Conservation (phyloP, 2,113 vertebrate species). For the Sylvia atricapilla region DNA sequence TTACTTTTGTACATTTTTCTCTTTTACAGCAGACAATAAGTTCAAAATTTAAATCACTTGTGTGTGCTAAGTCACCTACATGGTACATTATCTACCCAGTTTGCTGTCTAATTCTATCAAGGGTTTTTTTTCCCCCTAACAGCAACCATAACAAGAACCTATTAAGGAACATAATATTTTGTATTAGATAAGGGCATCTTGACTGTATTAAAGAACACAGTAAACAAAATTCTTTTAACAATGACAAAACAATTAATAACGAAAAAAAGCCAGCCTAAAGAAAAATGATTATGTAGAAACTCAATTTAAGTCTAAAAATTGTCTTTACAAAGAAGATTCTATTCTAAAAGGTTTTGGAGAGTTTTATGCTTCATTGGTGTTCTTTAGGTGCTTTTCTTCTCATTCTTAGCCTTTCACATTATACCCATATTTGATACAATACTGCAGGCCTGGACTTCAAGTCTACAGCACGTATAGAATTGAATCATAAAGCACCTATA, state of each 20-base stretch:
- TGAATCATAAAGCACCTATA: background rate
- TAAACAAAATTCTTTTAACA: slow-evolving; percentile 13
- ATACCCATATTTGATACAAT: slow-evolving; percentile 22
- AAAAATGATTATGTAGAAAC: background rate
- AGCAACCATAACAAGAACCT: slow-evolving; percentile 15
- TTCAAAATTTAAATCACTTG: slow-evolving; percentile 34
- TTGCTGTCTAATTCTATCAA: slow-evolving; percentile 29
- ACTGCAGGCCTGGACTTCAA: background rate
- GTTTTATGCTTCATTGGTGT: slow-evolving; percentile 26
- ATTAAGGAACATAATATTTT: slow-evolving; percentile 21
- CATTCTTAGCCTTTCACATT: slow-evolving; percentile 29
- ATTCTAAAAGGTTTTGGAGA: slow-evolving; percentile 13
- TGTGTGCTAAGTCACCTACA: slow-evolving; percentile 37
- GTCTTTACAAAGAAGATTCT: background rate
- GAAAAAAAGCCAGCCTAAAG: background rate
- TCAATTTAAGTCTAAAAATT: background rate
- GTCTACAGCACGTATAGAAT: background rate
- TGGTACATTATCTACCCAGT: slow-evolving; percentile 27
- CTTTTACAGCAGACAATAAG: background rate
- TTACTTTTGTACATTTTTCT: background rate
- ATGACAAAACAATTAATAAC: background rate
- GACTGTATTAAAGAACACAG: background rate
- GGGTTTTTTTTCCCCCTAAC: background rate
- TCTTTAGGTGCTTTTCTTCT: slow-evolving; percentile 37
- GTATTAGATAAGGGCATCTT: slow-evolving; percentile 28